A percentile compares a stretch with the other conserved stretches of the same genome.
Conservation (phyloP, 2,888 invertebrate genomes). For the Zootermopsis nevadensis region DNA sequence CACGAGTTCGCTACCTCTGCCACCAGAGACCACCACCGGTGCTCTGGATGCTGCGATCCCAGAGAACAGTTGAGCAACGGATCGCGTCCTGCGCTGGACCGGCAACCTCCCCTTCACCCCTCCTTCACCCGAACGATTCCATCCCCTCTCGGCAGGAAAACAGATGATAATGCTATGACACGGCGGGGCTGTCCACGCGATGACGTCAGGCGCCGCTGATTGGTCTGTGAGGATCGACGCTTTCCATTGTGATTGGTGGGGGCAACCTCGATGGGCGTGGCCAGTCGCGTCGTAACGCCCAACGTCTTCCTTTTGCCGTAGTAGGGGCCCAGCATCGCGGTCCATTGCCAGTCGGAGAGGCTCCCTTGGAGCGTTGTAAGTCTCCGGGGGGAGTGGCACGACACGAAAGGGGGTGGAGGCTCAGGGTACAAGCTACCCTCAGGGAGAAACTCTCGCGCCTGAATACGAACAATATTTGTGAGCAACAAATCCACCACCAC, state of each 20-base stretch:
- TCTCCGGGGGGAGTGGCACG: constrained; percentile 66
- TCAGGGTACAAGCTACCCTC: constrained; percentile 62
- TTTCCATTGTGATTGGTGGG: constrained; percentile 58
- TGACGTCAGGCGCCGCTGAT: constrained; percentile 53
- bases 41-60: constrained; percentile 36
- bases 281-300: constrained; percentile 41
- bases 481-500: constrained; percentile 44
- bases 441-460: constrained; percentile 60
- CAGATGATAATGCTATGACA: constrained; percentile 54
- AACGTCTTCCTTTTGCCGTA: constrained; percentile 16
- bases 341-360: background rate
- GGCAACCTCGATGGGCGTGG: constrained; percentile 45
- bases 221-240: constrained; percentile 55
- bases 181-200: constrained; percentile 50
- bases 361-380: constrained; percentile 15
- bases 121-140: background rate
- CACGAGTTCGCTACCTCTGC: constrained; percentile 51
- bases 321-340: background rate
- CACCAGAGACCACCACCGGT: constrained; percentile 62
- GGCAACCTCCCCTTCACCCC: background rate
- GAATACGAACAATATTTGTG: constrained; percentile 46
- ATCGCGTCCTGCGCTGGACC: background rate
- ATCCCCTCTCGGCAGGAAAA: constrained; percentile 45
- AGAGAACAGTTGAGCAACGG: constrained; percentile 32
- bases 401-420: constrained; percentile 54